Percentiles rank a stretch among this genome's conserved stretches.
Conservation (phyloP, 53 echinoderm and acorn worm species). For the Antedon mediterranea region DNA sequence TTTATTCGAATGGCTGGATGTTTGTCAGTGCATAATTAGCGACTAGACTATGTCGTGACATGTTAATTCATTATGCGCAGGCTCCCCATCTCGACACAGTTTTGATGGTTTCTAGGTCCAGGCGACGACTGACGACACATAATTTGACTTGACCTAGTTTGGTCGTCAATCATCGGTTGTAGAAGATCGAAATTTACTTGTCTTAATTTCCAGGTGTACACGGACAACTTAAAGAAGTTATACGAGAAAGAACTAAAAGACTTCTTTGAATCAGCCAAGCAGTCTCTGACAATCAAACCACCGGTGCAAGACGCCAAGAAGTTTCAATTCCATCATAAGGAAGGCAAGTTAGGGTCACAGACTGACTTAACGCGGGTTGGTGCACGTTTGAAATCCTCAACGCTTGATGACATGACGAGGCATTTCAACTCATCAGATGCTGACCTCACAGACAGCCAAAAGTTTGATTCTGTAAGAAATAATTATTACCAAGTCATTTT, state of each 20-base stretch:
- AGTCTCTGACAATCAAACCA: conserved; percentile 38
- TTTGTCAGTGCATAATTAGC: too few relatives aligned
- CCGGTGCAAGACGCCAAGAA: conserved; percentile 65
- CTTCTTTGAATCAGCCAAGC: conserved; percentile 77
- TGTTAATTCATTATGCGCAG: too few relatives aligned
- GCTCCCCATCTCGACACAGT: too few relatives aligned
- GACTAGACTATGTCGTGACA: too few relatives aligned
- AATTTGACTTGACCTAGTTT: too few relatives aligned
- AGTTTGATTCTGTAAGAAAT: conserved; percentile 86
- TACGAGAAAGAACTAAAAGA: conserved; percentile 77
- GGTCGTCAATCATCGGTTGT: too few relatives aligned
- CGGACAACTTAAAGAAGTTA: conserved; percentile 54
- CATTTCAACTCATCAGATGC: conserved; percentile 44
- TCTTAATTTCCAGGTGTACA: conserved; percentile 64
- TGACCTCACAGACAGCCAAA: conserved; percentile 73
- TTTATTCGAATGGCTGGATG: too few relatives aligned
- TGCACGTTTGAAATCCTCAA: conserved; percentile 27
- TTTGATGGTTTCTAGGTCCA: too few relatives aligned
- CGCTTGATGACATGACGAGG: conserved; percentile 33
- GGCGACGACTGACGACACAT: too few relatives aligned
- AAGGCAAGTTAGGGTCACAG: conserved; percentile 21
- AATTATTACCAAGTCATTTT: too few relatives aligned
- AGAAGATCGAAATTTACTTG: too few relatives aligned
- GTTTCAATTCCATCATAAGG: conserved; percentile 28
- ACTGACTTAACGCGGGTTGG: conserved; percentile 26